These are phyloP conservation scores for Ptychochromis oligacanthus DNA, from an alignment of 2,113 vertebrate genomes.

Conservation along the genomic window DNA sequence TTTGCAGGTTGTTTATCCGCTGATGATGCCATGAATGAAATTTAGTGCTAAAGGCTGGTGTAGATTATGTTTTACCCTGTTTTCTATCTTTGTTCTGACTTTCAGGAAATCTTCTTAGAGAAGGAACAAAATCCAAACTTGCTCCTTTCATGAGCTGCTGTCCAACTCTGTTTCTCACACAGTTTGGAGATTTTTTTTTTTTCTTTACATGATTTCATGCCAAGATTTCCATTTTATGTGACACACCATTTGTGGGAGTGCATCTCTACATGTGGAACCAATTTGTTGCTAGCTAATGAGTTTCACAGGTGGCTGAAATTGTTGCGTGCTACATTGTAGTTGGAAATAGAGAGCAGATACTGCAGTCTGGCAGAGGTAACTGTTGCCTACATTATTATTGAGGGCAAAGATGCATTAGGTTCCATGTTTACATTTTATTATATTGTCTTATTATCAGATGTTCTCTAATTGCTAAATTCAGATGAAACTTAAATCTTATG, in stretches of 20 bases:
- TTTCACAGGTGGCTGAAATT: slow-evolving; percentile 74
- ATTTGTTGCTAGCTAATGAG: slow-evolving; percentile 71
- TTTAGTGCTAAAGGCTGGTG: neutral
- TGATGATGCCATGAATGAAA: neutral
- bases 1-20: neutral
- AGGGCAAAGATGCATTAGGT: neutral
- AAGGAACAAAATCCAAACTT: slow-evolving; percentile 11
- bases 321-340: slow-evolving; percentile 57
- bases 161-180: slow-evolving; percentile 60
- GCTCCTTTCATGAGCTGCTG: slow-evolving; percentile 8
- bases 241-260: slow-evolving; percentile 70
- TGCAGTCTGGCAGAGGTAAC: slow-evolving; percentile 38
- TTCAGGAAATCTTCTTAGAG: slow-evolving; percentile 9
- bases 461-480: neutral
- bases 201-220: slow-evolving; percentile 51
- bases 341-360: slow-evolving; percentile 51
- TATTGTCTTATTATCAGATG: slow-evolving; percentile 2
- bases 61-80: neutral
- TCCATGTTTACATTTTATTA: slow-evolving; percentile 13
- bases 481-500: neutral
- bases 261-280: slow-evolving; percentile 77
- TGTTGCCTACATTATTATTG: slow-evolving; percentile 15
- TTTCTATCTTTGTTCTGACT: neutral
- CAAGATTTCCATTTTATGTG: slow-evolving; percentile 74
- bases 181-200: slow-evolving; percentile 29